A percentile compares a stretch with the other conserved stretches of the same genome.
phyloP scores from a whole-genome alignment of 2,113 vertebrate species.

The Eubucco bourcierii region DNA sequence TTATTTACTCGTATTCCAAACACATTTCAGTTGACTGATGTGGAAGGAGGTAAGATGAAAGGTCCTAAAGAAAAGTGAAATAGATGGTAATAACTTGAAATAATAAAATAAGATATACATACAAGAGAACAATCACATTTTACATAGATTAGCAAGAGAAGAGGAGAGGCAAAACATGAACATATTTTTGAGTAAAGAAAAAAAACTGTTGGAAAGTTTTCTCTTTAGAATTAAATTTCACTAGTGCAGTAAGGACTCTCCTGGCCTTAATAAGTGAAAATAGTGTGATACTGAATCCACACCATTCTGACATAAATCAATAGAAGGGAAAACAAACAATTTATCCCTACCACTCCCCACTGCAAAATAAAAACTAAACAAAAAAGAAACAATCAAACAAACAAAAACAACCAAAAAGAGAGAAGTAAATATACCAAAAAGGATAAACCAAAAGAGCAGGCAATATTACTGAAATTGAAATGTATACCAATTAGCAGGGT shows the following conservation, averaged over 20 bases:
- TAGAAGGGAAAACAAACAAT: not conserved
- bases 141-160: not conserved
- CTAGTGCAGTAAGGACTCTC: rapidly evolving
- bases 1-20: not conserved
- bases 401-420: not conserved
- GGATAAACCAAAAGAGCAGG: not conserved
- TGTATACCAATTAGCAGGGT: not conserved
- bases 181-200: not conserved
- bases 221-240: not conserved
- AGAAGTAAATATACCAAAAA: not conserved
- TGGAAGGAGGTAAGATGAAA: not conserved
- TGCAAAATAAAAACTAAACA: not conserved
- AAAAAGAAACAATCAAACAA: too few relatives aligned
- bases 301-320: not conserved
- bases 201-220: not conserved
- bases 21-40: not conserved
- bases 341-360: not conserved
- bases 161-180: rapidly evolving
- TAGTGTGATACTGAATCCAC: not conserved
- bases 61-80: not conserved
- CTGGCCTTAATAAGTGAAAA: not conserved
- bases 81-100: not conserved
- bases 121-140: not conserved
- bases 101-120: not conserved
- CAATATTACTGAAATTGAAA: not conserved